Evolutionary conservation across 2,113 vertebrate genomes (phyloP).

Genomic region (Pelvicachromis taeniatus): DNA sequence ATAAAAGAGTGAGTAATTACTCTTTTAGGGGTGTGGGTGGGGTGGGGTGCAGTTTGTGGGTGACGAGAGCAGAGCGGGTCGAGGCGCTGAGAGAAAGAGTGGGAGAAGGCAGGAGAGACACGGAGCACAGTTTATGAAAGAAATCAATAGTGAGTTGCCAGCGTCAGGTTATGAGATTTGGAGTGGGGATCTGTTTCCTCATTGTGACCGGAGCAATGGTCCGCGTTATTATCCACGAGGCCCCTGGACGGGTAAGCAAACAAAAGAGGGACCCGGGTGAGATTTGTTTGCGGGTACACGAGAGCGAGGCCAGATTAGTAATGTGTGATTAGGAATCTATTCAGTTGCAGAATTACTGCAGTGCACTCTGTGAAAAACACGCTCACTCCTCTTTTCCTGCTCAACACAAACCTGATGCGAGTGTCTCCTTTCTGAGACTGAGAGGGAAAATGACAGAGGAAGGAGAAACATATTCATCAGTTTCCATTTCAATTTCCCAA

Average conservation of each 20-base stretch:
- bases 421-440: neutral
- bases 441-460: neutral
- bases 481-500: neutral
- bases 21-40: conserved; percentile 45
- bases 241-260: conserved; percentile 41
- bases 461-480: conserved; percentile 17
- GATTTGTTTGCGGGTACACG: neutral
- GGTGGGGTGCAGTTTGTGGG: conserved; percentile 21
- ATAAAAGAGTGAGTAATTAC: conserved; percentile 71
- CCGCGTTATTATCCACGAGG: conserved; percentile 41
- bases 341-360: conserved; percentile 37
- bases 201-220: conserved; percentile 50
- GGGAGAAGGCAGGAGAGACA: neutral
- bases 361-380: conserved; percentile 11
- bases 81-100: neutral
- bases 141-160: conserved; percentile 60
- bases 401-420: neutral
- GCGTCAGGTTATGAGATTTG: conserved; percentile 64
- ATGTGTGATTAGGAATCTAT: conserved; percentile 60
- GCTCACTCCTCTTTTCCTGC: neutral
- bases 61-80: conserved; percentile 16
- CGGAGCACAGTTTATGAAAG: conserved; percentile 52
- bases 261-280: conserved; percentile 15
- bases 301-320: conserved; percentile 46
- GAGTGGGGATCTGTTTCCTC: conserved; percentile 53